A percentile compares a stretch with the other conserved stretches of the same genome.
These are phyloP conservation scores for Phymanthus crucifer DNA, from an alignment of 92 coral and sea anemone genomes.

Conservation along the genomic window DNA sequence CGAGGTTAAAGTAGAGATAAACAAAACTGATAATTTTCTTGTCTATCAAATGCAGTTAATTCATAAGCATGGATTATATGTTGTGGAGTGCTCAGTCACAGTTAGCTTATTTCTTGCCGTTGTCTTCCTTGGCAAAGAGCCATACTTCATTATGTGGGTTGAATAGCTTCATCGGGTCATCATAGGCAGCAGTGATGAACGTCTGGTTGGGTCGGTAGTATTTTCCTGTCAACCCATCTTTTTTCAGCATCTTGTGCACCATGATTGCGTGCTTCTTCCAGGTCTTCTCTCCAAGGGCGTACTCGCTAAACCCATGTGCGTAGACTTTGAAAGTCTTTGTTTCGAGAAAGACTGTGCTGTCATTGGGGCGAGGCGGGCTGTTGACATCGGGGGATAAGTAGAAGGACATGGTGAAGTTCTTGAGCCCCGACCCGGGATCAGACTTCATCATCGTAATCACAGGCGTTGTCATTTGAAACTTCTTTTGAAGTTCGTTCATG, in stretches of 20 bases:
- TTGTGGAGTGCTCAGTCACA: background rate
- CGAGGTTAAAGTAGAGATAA: too few species aligned
- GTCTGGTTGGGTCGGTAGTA: constrained; percentile 26
- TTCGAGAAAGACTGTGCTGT: constrained; percentile 16
- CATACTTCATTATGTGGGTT: constrained; percentile 55
- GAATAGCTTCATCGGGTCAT: constrained; percentile 44
- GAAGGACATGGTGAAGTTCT: constrained; percentile 53
- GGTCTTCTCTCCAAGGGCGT: constrained; percentile 19
- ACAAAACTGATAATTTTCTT: too few species aligned
- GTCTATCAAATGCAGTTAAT: too few species aligned
- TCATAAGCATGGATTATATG: too few species aligned
- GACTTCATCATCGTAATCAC: constrained; percentile 17
- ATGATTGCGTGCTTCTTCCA: constrained; percentile 22
- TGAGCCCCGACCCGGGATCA: background rate
- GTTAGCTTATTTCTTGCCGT: background rate
- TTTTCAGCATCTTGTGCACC: constrained; percentile 22
- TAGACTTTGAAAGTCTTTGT: constrained; percentile 33
- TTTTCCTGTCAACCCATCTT: constrained; percentile 22
- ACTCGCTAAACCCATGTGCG: constrained; percentile 44
- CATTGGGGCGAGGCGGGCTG: constrained; percentile 35
- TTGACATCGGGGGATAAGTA: constrained; percentile 26
- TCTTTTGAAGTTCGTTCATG: constrained; percentile 24
- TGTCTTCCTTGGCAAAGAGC: constrained; percentile 20
- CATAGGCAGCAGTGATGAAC: constrained; percentile 48
- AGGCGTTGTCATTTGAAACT: constrained; percentile 52